Evolutionary conservation across 2,888 invertebrate species (phyloP), one percentile per base, ranked within the genome.

Genomic region (Drosophila maculinotata): DNA sequence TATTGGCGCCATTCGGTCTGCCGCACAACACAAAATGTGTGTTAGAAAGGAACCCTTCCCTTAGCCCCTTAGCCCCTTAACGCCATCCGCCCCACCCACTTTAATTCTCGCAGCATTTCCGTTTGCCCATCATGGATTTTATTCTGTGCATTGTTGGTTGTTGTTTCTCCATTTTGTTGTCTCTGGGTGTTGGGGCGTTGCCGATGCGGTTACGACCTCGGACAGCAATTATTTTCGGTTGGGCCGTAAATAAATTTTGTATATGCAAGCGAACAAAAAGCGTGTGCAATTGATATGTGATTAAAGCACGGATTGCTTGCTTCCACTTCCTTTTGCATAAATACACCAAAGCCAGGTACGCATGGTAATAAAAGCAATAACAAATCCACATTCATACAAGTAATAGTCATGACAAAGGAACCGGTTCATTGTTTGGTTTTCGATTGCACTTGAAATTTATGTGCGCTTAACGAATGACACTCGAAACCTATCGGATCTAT

Each of bases 1-100:
- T 85, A 82, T 79, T 82, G 83, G 78, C 85, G 83, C 83, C 83
- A 76, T 73, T 85, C 56, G 76, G 83, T 83, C 83, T 85, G 76
- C 73, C 74, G 59, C 76, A 83, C 56, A 76, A 51, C 44, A 69
- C 62, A 33, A 48, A 80, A 71, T 68, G 38, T 74, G 53, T 64
- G 74, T 58, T 73, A 39, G 48, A 49, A 35, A 20, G 59, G 20
- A 53, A 23, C 38, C n/a, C 39, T 17, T 8, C 6, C 23, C 10
- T 8, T 17, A n/a, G 9, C 26, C 26, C 12, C 15, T 35, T 1
- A 20, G 10, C 28, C 30, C 1, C 35, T n/a, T 14, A 28, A 9
- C 23, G 15, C 10, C 20, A 20, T 4, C 20, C 2, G 10, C 28
- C 30, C 1, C 35, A 28, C 15, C 10, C 36, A 4, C 38, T 30